These are phyloP conservation scores for Beris morrisii DNA, from an alignment of 2,888 invertebrate genomes.

Conservation along the genomic window DNA sequence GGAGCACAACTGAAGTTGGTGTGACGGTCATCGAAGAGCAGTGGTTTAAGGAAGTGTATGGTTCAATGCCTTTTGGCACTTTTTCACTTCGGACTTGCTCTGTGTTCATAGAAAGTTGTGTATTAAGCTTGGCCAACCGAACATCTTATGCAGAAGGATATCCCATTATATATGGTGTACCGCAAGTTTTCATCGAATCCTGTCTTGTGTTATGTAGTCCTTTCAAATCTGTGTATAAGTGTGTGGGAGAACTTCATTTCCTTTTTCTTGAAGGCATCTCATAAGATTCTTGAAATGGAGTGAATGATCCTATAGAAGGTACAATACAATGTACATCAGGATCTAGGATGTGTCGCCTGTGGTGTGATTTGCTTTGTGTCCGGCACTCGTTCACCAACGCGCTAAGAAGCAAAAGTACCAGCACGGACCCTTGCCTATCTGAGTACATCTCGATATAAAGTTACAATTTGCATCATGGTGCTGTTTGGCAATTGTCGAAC, in stretches of 20 bases:
- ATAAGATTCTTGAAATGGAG: slow-evolving; percentile 7
- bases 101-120: no score
- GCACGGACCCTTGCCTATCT: no score
- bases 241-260: slow-evolving; percentile 23
- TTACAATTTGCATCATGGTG: no score
- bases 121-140: slow-evolving; percentile 8
- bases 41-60: background rate
- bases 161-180: slow-evolving; percentile 23
- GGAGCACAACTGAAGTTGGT: no score
- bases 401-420: no score
- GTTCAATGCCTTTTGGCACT: slow-evolving; percentile 11
- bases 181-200: slow-evolving; percentile 31
- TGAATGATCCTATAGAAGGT: slow-evolving; percentile 9
- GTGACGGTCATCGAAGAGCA: no score
- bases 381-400: no score
- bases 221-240: slow-evolving; percentile 4
- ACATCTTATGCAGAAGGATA: slow-evolving; percentile 8
- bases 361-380: slow-evolving; percentile 24
- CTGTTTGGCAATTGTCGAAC: no score
- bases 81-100: slow-evolving; percentile 5
- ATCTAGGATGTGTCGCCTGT: slow-evolving; percentile 12
- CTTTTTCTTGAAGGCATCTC: slow-evolving; percentile 19
- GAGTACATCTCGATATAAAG: no score
- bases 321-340: slow-evolving; percentile 16
- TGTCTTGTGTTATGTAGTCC: slow-evolving; percentile 9